A percentile compares a stretch with the other conserved stretches of the same genome.
Evolutionary conservation across 2,797 vertebrate genomes (phyloP).

Genomic region (Myiothlypis coronata): DNA sequence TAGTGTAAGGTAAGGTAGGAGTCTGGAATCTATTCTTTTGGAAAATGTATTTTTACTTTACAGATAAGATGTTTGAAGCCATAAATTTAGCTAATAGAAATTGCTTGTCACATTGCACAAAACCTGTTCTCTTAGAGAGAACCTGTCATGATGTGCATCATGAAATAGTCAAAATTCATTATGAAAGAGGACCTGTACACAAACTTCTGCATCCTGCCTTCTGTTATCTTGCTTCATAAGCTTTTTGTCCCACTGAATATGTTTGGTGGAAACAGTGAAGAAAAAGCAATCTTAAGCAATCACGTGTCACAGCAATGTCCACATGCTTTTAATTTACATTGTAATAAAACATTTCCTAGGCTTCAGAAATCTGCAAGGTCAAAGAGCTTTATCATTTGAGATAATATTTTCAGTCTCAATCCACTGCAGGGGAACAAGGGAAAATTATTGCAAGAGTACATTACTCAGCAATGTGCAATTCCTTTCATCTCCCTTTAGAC

Average conservation of each 20-base stretch:
- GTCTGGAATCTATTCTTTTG: not conserved
- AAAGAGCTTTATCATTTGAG: slow-evolving; percentile 27
- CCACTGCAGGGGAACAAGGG: not conserved
- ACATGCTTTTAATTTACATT: not conserved
- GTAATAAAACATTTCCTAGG: slow-evolving; percentile 18
- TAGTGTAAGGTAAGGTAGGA: not conserved
- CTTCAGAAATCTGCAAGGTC: slow-evolving; percentile 27
- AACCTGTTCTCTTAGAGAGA: not conserved
- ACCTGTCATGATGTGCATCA: not conserved
- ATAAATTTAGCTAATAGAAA: not conserved
- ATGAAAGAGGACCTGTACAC: not conserved
- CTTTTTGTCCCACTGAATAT: not conserved
- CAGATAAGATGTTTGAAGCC: not conserved
- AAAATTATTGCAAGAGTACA: not conserved
- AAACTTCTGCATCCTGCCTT: not conserved
- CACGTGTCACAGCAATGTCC: slow-evolving; percentile 1
- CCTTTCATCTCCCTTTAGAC: not conserved
- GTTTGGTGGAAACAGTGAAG: slow-evolving; percentile 13
- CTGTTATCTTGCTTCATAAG: not conserved
- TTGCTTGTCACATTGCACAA: not conserved
- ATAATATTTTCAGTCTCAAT: slow-evolving; percentile 39
- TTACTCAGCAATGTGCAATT: not conserved
- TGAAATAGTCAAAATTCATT: not conserved
- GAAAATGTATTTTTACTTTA: not conserved
- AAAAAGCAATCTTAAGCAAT: slow-evolving; percentile 25